phyloP scores from a whole-genome alignment of 2,797 vertebrate genomes.

The Eutrigla gurnardus region DNA sequence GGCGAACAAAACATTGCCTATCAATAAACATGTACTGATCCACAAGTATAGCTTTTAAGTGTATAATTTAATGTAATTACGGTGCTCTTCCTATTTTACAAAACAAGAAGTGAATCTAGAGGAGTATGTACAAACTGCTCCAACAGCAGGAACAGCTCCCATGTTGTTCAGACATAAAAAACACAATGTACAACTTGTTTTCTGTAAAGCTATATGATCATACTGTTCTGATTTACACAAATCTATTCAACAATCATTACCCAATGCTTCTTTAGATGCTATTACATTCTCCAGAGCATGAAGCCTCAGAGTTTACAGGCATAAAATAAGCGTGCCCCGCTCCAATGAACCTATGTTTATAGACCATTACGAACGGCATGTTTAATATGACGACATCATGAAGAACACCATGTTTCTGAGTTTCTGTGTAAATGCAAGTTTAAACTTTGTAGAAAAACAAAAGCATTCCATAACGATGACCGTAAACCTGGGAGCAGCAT shows the following conservation, averaged over 20 bases:
- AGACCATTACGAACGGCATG: no score
- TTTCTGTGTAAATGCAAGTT: not conserved
- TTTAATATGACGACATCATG: not conserved
- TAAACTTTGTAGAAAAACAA: not conserved
- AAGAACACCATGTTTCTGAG: not conserved
- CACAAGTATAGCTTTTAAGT: not conserved
- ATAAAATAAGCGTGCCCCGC: no score
- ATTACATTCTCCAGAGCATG: not conserved
- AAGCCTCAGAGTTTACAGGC: not conserved
- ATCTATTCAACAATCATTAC: not conserved
- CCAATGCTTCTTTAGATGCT: not conserved
- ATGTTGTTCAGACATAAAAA: constrained; percentile 3
- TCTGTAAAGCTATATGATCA: not conserved
- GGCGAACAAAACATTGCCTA: not conserved
- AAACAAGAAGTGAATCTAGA: constrained; percentile 72
- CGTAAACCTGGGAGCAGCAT: not conserved
- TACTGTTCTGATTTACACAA: not conserved
- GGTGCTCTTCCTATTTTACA: constrained; percentile 35
- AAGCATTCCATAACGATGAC: not conserved
- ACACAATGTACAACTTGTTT: not conserved
- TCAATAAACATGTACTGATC: not conserved
- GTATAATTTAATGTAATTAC: not conserved
- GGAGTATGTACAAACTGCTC: constrained; percentile 11
- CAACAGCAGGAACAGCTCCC: constrained; percentile 52
- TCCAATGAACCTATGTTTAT: no score